Evolutionary conservation across 2,113 vertebrate genomes (phyloP).

Genomic region (Serinus canaria): DNA sequence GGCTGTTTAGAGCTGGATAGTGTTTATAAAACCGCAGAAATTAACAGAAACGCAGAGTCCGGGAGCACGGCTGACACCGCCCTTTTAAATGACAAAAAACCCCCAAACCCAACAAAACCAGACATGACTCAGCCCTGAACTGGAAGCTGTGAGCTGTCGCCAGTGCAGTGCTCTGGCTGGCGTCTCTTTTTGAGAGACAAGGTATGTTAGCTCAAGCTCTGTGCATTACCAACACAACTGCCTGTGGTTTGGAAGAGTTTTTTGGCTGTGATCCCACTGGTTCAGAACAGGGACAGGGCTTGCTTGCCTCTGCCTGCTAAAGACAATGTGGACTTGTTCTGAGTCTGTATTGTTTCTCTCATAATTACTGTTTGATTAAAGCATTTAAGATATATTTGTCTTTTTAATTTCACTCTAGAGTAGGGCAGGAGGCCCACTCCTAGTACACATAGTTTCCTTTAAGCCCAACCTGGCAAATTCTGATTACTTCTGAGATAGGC

Average conservation of each 20-base stretch:
- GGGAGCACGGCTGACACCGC: not conserved
- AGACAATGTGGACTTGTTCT: not conserved
- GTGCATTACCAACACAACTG: not conserved
- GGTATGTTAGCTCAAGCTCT: not conserved
- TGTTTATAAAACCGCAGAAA: slow-evolving; percentile 13
- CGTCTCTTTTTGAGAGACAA: not conserved
- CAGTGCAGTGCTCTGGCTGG: not conserved
- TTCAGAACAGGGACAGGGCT: not conserved
- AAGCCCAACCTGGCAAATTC: slow-evolving; percentile 1
- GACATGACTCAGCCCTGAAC: slow-evolving; percentile 49
- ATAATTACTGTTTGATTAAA: slow-evolving; percentile 44
- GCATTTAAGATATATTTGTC: not conserved
- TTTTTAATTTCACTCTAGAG: slow-evolving; percentile 24
- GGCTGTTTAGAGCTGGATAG: not conserved
- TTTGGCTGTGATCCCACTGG: not conserved
- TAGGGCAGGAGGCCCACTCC: not conserved
- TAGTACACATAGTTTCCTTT: not conserved
- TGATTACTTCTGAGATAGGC: slow-evolving; percentile 6
- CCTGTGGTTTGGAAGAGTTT: not conserved
- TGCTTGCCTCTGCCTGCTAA: slow-evolving; percentile 49
- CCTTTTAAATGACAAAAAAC: not conserved
- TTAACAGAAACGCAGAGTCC: not conserved
- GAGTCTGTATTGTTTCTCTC: slow-evolving; percentile 4
- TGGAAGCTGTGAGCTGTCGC: slow-evolving; percentile 13
- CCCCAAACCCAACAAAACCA: not conserved